Conservation (phyloP, 1,140 invertebrate genomes). For the Drosophila azteca region DNA sequence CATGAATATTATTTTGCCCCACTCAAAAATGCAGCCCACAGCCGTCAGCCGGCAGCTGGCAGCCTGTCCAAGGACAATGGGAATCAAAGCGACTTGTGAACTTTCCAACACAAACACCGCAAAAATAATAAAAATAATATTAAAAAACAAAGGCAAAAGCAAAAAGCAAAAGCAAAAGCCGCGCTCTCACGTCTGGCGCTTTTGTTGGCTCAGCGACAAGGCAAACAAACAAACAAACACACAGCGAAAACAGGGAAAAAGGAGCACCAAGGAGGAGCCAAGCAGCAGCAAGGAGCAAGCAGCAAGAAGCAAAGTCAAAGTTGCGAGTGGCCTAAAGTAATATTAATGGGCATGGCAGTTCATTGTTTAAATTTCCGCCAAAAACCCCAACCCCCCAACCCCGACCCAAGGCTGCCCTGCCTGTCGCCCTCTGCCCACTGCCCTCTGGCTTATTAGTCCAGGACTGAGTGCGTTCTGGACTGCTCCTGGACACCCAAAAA, state of each 20-base stretch:
- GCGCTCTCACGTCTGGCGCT: conserved; percentile 22
- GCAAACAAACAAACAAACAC: conserved; percentile 39
- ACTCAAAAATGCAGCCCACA: too few relatives aligned
- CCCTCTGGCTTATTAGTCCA: conserved; percentile 59
- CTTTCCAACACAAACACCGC: neutral
- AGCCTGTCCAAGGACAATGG: too few relatives aligned
- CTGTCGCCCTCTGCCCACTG: neutral
- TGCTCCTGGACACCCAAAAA: conserved; percentile 3
- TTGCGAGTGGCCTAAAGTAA: conserved; percentile 73
- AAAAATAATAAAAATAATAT: conserved; percentile 14
- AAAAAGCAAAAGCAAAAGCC: conserved; percentile 5
- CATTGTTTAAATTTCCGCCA: conserved; percentile 72
- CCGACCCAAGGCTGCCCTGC: neutral
- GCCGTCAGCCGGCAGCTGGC: too few relatives aligned
- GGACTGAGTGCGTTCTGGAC: conserved; percentile 39
- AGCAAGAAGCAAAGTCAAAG: conserved; percentile 59
- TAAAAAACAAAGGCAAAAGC: neutral
- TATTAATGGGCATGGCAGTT: conserved; percentile 78
- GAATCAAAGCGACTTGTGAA: neutral
- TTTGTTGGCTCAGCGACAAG: conserved; percentile 37
- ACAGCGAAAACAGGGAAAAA: neutral
- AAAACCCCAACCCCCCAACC: neutral
- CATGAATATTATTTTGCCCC: too few relatives aligned
- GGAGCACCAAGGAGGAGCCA: conserved; percentile 6
- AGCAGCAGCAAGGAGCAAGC: conserved; percentile 26